These are phyloP conservation scores for Orientallactaga sibirica DNA, from an alignment of 2,797 vertebrate genomes.

Conservation along the genomic window DNA sequence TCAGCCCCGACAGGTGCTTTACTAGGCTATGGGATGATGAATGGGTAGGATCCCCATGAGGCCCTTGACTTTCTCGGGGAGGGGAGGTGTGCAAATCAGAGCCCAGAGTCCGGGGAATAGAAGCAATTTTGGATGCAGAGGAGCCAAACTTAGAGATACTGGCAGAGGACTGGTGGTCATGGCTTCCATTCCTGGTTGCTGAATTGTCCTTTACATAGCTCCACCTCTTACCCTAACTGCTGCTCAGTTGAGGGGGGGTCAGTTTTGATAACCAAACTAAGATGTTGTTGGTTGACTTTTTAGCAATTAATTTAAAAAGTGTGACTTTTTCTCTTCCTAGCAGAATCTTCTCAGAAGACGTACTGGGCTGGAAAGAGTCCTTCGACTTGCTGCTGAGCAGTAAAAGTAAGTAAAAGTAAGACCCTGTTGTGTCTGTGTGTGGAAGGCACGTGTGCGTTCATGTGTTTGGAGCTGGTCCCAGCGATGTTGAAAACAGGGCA, in stretches of 20 bases:
- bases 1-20: background rate
- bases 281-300: background rate
- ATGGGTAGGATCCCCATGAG: background rate
- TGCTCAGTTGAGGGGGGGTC: background rate
- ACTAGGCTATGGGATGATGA: background rate
- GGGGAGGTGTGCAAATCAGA: background rate
- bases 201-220: constrained; percentile 7
- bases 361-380: constrained; percentile 88
- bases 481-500: constrained; percentile 4
- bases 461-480: constrained; percentile 24
- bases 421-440: background rate
- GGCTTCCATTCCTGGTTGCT: background rate
- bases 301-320: constrained; percentile 30
- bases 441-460: background rate
- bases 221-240: no score
- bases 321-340: background rate
- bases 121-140: constrained; percentile 61
- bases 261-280: background rate
- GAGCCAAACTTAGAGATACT: constrained; percentile 72
- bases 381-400: constrained; percentile 89
- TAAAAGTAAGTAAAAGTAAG: constrained; percentile 87
- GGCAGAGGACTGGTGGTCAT: background rate
- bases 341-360: constrained; percentile 87
- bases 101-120: constrained; percentile 58
- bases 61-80: background rate